These are phyloP conservation scores for Hypena proboscidalis DNA, from an alignment of 2,888 invertebrate genomes.

Conservation along the genomic window DNA sequence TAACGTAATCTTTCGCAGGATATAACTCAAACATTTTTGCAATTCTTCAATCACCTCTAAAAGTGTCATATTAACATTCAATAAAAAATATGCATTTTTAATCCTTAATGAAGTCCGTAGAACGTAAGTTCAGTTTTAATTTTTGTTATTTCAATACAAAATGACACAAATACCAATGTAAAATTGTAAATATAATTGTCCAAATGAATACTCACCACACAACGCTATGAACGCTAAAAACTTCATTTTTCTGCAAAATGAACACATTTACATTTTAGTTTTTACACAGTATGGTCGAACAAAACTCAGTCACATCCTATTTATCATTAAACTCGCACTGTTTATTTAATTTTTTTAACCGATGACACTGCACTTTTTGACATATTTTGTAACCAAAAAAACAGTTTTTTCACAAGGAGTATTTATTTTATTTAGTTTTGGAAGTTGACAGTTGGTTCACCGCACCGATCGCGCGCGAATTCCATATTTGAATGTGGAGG, in stretches of 20 bases:
- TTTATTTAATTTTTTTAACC: constrained; percentile 21
- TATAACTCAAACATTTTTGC: no score
- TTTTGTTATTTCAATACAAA: no score
- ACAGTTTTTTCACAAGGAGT: constrained; percentile 20
- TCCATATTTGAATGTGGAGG: constrained; percentile 58
- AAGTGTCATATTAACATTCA: no score
- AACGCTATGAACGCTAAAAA: constrained; percentile 67
- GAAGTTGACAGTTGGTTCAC: constrained; percentile 54
- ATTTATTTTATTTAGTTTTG: constrained; percentile 27
- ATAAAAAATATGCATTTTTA: no score
- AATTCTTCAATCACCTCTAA: no score
- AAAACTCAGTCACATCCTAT: constrained; percentile 58
- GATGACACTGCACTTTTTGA: constrained; percentile 40
- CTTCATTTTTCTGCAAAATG: constrained; percentile 68
- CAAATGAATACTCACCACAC: constrained; percentile 67
- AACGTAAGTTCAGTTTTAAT: no score
- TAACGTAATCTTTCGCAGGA: no score
- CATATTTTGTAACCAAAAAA: constrained; percentile 28
- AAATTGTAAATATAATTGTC: no score
- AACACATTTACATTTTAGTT: constrained; percentile 48
- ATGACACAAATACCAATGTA: no score
- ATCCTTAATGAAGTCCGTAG: no score
- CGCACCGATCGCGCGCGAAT: constrained; percentile 66
- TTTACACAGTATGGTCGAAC: constrained; percentile 25
- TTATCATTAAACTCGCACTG: constrained; percentile 24